Percentiles rank a stretch among this genome's conserved stretches.
Evolutionary conservation across 2,113 vertebrate species (phyloP).

Genomic region (Heterocephalus glaber): DNA sequence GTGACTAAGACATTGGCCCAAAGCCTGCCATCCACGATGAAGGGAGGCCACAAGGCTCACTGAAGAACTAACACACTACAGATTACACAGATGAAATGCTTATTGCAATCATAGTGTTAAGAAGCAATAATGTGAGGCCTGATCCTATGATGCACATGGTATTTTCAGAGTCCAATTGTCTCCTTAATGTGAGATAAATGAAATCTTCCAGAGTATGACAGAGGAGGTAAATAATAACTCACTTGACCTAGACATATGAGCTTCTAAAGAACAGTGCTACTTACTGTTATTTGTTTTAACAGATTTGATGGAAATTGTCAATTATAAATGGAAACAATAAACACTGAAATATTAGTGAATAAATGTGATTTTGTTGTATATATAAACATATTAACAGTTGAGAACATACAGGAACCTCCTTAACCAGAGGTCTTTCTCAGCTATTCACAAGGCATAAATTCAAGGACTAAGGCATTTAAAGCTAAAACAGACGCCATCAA

Average conservation of each 20-base stretch:
- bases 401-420: not conserved
- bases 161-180: not conserved
- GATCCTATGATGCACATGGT: not conserved
- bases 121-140: not conserved
- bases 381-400: not conserved
- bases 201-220: not conserved
- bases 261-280: not conserved
- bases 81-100: not conserved
- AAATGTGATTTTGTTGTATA: not conserved
- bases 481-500: not conserved
- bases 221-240: slow-evolving; percentile 1
- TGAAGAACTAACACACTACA: not conserved
- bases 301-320: not conserved
- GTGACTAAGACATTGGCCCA: not conserved
- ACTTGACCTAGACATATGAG: not conserved
- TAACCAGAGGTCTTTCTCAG: not conserved
- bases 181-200: not conserved
- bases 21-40: not conserved
- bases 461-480: not conserved
- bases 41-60: rapidly evolving
- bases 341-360: not conserved
- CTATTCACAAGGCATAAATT: not conserved
- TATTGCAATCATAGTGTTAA: not conserved
- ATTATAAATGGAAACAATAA: not conserved
- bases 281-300: not conserved